phyloP scores from a whole-genome alignment of 1,140 invertebrate species.

The Dreissena polymorpha region DNA sequence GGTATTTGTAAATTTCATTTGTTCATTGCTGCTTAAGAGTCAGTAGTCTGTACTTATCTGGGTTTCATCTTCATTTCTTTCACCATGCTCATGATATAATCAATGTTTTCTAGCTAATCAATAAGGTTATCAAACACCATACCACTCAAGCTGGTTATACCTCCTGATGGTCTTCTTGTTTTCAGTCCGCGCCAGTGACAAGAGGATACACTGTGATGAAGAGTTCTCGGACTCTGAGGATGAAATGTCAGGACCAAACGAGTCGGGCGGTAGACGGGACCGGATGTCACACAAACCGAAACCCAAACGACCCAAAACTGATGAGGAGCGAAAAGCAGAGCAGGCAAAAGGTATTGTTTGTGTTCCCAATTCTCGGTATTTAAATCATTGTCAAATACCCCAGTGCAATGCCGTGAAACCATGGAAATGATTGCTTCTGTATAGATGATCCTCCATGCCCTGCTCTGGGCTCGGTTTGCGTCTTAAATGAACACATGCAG shows the following conservation, averaged over 20 bases:
- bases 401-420: not conserved
- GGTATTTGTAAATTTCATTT: too few relatives aligned
- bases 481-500: too few relatives aligned
- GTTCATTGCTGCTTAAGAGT: too few relatives aligned
- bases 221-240: constrained; percentile 99
- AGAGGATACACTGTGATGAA: constrained; percentile 96
- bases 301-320: constrained; percentile 86
- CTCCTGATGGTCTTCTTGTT: too few relatives aligned
- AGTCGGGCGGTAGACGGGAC: constrained; percentile 92
- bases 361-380: not conserved
- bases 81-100: too few relatives aligned
- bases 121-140: too few relatives aligned
- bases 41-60: too few relatives aligned
- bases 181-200: constrained; percentile 85
- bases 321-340: constrained; percentile 74
- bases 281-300: constrained; percentile 84
- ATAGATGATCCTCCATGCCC: too few relatives aligned
- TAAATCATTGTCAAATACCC: not conserved
- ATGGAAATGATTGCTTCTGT: too few relatives aligned
- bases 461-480: too few relatives aligned
- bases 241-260: constrained; percentile 77
- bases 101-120: too few relatives aligned
- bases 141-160: not conserved
- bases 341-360: constrained; percentile 60
- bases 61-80: too few relatives aligned